A percentile compares a stretch with the other conserved stretches of the same genome.
Conservation (phyloP, 2,888 invertebrate species). For the Timema cristinae region DNA sequence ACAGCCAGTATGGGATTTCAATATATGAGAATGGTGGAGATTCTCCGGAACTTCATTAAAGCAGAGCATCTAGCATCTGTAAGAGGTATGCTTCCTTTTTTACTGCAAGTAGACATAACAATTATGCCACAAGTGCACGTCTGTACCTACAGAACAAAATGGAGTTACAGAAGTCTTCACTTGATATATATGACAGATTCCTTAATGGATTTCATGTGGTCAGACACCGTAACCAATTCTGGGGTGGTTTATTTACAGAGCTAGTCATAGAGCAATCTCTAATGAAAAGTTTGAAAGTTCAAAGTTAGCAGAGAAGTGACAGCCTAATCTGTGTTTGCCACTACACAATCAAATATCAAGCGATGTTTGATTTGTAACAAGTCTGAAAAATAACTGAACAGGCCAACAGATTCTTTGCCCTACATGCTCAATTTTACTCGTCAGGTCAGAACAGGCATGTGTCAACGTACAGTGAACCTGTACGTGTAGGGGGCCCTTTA, state of each 20-base stretch:
- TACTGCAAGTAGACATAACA: not conserved
- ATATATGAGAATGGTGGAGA: not conserved
- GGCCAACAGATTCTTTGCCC: no score
- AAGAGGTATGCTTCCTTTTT: not conserved
- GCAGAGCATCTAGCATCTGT: not conserved
- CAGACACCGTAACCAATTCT: not conserved
- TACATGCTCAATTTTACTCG: no score
- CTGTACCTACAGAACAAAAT: not conserved
- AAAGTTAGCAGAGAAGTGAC: no score
- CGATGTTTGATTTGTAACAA: no score
- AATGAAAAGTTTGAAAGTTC: not conserved
- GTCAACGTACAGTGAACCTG: no score
- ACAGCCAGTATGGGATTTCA: not conserved
- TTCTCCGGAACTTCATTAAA: not conserved
- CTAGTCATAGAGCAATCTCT: not conserved
- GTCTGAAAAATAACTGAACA: no score
- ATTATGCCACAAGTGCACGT: not conserved
- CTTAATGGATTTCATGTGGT: slow-evolving; percentile 6
- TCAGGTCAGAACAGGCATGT: no score
- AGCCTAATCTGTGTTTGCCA: no score
- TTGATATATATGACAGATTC: not conserved
- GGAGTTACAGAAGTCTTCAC: not conserved
- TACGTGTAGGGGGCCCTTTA: no score
- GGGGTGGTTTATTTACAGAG: not conserved
- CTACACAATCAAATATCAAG: no score